Conservation (phyloP, 1,140 invertebrate genomes). For the Armadillidium nasatum region DNA sequence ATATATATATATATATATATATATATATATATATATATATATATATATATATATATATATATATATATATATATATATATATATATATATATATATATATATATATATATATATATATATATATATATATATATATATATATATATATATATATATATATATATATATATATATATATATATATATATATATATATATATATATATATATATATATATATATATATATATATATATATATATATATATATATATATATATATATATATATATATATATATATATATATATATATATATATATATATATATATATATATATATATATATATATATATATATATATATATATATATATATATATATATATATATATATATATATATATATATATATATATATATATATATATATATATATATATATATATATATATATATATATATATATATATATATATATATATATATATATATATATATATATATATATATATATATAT, state of each 20-base stretch:
- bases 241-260: conserved; percentile 21
- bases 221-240: conserved; percentile 23
- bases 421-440: conserved; percentile 11
- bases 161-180: conserved; percentile 19
- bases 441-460: background rate
- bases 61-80: conserved; percentile 19
- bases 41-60: conserved; percentile 8
- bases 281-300: conserved; percentile 20
- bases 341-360: conserved; percentile 11
- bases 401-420: conserved; percentile 4
- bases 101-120: conserved; percentile 8
- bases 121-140: conserved; percentile 11
- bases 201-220: conserved; percentile 18
- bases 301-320: conserved; percentile 24
- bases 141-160: conserved; percentile 17
- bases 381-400: conserved; percentile 12
- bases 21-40: too few relatives aligned
- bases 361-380: conserved; percentile 20
- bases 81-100: conserved; percentile 8
- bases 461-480: background rate
- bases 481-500: conserved; percentile 11
- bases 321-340: conserved; percentile 16
- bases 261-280: conserved; percentile 10
- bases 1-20: too few relatives aligned
- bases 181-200: conserved; percentile 16